Evolutionary conservation across 2,113 vertebrate species (phyloP), one percentile per base, ranked within the genome.

Genomic region (Todiramphus chloris): DNA sequence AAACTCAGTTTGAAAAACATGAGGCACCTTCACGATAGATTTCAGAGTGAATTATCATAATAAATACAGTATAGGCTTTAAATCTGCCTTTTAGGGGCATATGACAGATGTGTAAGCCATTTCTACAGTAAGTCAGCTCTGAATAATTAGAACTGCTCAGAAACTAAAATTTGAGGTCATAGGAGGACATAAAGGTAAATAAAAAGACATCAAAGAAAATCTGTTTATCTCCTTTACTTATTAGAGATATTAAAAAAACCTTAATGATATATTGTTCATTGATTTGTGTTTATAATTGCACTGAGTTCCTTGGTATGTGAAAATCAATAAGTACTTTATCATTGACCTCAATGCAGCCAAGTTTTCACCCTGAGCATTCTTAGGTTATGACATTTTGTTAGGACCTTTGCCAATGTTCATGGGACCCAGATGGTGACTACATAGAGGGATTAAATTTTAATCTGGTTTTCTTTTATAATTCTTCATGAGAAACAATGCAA

Each of bases 31-130:
- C 95, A 96, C 18, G 78, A 94, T 62, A 95, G 92, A 97, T 97
- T 98, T 97, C 82, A 97, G 96, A 96, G 30, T 68, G 85, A 97
- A 97, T 97, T 98, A 97, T 73, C 95, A 96, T 97, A 97, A 97
- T 94, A 94, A 97, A 97, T 96, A 94, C 78, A 90, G 89, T 62
- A 92, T 70, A 95, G 79, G 56, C 33, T 97, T 94, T 94, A 97
- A 97, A 89, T 91, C 84, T 93, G 68, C 33, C 85, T 97, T 97
- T 96, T 95, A 94, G 75, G 92, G 75, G 82, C 96, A 94, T 94
- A 91, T 97, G 96, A 95, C 89, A 97, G 95, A 97, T 94, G 87
- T 95, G 84, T 94, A 96, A 96, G 81, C 73, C 94, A 74, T 97
- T 97, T 96, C 83, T 96, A 86, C 75, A 58, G 68, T 82, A 96